Percentiles rank a stretch among this genome's conserved stretches.
Evolutionary conservation across 2,113 vertebrate species (phyloP).

Genomic region (Ceyx cyanopectus): DNA sequence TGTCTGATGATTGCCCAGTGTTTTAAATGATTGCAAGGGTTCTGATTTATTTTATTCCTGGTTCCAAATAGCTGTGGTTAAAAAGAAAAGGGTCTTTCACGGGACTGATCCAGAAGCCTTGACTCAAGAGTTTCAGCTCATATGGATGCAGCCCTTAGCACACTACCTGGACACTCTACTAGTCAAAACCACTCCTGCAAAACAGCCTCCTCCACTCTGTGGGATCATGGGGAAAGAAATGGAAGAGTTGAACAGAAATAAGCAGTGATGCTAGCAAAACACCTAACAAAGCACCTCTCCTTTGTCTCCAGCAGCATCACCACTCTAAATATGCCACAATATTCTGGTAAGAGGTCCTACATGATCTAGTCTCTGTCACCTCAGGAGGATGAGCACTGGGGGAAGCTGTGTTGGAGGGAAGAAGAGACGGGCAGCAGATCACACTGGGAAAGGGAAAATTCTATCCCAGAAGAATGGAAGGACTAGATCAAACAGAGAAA

Average conservation of each 20-base stretch:
- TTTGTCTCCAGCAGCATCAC: not conserved
- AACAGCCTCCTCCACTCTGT: rapidly evolving
- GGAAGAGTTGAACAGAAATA: not conserved
- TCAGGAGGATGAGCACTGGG: not conserved
- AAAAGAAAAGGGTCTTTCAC: not conserved
- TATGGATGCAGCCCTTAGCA: not conserved
- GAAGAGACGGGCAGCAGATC: not conserved
- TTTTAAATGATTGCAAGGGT: not conserved
- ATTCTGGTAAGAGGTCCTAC: not conserved
- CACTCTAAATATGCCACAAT: too few relatives aligned
- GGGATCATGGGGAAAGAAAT: not conserved
- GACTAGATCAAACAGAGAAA: not conserved
- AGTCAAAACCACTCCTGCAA: not conserved
- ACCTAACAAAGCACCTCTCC: not conserved
- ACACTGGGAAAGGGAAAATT: not conserved
- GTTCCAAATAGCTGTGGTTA: not conserved
- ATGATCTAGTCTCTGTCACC: not conserved
- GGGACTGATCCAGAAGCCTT: not conserved
- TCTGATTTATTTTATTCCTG: not conserved
- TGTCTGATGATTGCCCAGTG: rapidly evolving
- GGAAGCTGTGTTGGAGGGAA: not conserved
- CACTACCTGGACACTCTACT: not conserved
- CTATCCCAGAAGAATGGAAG: not conserved
- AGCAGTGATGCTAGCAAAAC: not conserved
- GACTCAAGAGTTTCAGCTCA: not conserved